phyloP scores from a whole-genome alignment of 1,140 invertebrate species.

The Dendrolimus kikuchii region DNA sequence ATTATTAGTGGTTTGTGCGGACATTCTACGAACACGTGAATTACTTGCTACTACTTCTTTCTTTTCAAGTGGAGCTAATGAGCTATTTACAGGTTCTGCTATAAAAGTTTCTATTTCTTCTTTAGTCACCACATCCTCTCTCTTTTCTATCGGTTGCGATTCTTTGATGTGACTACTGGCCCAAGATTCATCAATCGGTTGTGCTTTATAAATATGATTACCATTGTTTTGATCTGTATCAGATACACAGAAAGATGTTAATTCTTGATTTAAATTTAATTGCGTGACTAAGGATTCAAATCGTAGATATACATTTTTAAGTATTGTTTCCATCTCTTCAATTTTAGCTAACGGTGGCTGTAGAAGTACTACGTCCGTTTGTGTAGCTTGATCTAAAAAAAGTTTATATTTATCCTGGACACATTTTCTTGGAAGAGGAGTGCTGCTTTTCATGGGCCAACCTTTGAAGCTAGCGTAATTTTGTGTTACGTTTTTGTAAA shows the following conservation, averaged over 20 bases:
- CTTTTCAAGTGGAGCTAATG: not conserved
- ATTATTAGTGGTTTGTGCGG: slow-evolving; percentile 40
- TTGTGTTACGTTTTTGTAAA: too few species aligned
- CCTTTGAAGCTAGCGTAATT: slow-evolving; percentile 4
- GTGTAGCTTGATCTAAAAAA: slow-evolving; percentile 28
- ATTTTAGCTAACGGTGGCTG: slow-evolving; percentile 19
- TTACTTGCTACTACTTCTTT: slow-evolving; percentile 10
- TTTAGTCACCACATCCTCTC: not conserved
- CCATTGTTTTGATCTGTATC: slow-evolving; percentile 5
- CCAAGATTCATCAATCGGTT: slow-evolving; percentile 1
- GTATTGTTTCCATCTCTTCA: slow-evolving; percentile 25
- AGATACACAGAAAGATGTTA: not conserved
- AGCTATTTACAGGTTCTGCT: slow-evolving; percentile 1
- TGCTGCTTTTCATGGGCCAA: slow-evolving; percentile 24
- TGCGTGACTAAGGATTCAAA: slow-evolving; percentile 16
- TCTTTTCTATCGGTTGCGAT: not conserved
- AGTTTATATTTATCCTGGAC: slow-evolving; percentile 10
- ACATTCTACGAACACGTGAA: slow-evolving; percentile 32
- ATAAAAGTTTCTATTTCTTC: slow-evolving; percentile 2
- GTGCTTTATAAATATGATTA: slow-evolving; percentile 1
- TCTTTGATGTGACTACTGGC: not conserved
- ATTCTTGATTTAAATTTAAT: slow-evolving; percentile 1
- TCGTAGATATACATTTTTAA: slow-evolving; percentile 26
- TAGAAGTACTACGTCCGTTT: slow-evolving; percentile 25
- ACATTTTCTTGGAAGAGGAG: slow-evolving; percentile 20